Conservation (phyloP, 2,888 invertebrate genomes). For the Alloscopus bannaensis region DNA sequence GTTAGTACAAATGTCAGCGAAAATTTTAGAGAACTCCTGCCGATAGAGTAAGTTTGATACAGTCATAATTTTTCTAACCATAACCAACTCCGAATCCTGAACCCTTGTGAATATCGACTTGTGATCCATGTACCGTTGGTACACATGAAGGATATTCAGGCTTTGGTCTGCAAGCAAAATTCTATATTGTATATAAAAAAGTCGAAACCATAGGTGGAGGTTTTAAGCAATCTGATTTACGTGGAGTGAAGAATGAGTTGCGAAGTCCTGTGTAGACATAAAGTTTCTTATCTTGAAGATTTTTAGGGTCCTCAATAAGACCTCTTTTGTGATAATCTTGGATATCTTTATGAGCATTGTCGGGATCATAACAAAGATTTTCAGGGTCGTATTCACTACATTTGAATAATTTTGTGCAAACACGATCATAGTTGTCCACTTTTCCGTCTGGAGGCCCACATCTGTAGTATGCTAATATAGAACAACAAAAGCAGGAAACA, state of each 20-base stretch:
- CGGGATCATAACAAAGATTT: slow-evolving; percentile 55
- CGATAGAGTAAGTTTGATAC: not conserved
- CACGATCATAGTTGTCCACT: slow-evolving; percentile 38
- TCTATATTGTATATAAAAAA: slow-evolving; percentile 25
- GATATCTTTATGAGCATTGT: slow-evolving; percentile 62
- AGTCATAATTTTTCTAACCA: slow-evolving; percentile 33
- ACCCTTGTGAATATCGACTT: slow-evolving; percentile 45
- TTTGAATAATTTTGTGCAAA: slow-evolving; percentile 52
- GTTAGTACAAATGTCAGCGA: not conserved
- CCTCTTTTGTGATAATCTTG: slow-evolving; percentile 34
- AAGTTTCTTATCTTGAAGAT: slow-evolving; percentile 50
- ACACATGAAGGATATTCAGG: slow-evolving; percentile 44
- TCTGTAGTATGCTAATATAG: slow-evolving; percentile 57
- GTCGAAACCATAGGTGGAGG: slow-evolving; percentile 14
- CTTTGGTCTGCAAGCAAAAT: slow-evolving; percentile 38
- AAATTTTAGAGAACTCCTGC: not conserved
- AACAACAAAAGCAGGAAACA: not conserved
- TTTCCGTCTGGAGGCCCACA: slow-evolving; percentile 53
- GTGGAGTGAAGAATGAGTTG: slow-evolving; percentile 54
- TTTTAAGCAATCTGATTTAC: not conserved
- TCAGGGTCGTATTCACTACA: slow-evolving; percentile 14
- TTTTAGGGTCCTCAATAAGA: slow-evolving; percentile 56
- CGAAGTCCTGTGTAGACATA: slow-evolving; percentile 65
- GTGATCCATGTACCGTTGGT: slow-evolving; percentile 55
- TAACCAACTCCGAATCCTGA: slow-evolving; percentile 52